Percentiles rank a stretch among this genome's conserved stretches.
Conservation (phyloP, 2,888 invertebrate species). For the Pemphredon lugubris region DNA sequence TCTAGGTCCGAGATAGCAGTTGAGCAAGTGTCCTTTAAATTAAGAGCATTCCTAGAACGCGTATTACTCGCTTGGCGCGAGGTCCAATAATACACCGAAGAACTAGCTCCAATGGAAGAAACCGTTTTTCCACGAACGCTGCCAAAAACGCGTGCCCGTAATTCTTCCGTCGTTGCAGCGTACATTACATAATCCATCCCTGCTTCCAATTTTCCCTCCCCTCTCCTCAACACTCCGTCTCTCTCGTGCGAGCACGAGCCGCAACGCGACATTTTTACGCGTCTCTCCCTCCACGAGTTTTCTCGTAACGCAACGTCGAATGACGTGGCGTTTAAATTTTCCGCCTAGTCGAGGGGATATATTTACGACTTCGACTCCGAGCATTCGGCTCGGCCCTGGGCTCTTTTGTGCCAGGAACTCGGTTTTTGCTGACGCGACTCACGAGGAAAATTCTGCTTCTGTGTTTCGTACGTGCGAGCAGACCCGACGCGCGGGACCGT, state of each 20-base stretch:
- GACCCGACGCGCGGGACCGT: neutral
- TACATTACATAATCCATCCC: conserved; percentile 57
- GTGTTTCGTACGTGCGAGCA: neutral
- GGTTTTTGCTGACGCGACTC: neutral
- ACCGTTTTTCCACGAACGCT: conserved; percentile 50
- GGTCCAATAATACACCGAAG: too few relatives aligned
- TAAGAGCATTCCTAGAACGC: too few relatives aligned
- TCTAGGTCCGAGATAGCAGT: too few relatives aligned
- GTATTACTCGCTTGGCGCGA: too few relatives aligned
- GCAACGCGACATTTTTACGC: conserved; percentile 44
- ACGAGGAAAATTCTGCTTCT: conserved; percentile 9
- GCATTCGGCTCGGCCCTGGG: conserved; percentile 18
- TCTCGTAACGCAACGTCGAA: conserved; percentile 47
- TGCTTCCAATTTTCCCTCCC: neutral
- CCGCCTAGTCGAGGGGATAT: conserved; percentile 39
- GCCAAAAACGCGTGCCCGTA: conserved; percentile 63
- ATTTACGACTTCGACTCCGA: conserved; percentile 34
- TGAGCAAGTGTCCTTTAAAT: too few relatives aligned
- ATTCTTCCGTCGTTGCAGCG: conserved; percentile 27
- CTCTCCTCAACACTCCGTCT: conserved; percentile 7
- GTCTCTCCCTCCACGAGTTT: conserved; percentile 39
- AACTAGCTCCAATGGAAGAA: too few relatives aligned
- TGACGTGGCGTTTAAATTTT: conserved; percentile 68
- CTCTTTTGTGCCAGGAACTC: conserved; percentile 6
- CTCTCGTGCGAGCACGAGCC: too few relatives aligned